Evolutionary conservation across 2,113 vertebrate genomes (phyloP), one percentile per base, ranked within the genome.

Genomic region (Seriola quinqueradiata): DNA sequence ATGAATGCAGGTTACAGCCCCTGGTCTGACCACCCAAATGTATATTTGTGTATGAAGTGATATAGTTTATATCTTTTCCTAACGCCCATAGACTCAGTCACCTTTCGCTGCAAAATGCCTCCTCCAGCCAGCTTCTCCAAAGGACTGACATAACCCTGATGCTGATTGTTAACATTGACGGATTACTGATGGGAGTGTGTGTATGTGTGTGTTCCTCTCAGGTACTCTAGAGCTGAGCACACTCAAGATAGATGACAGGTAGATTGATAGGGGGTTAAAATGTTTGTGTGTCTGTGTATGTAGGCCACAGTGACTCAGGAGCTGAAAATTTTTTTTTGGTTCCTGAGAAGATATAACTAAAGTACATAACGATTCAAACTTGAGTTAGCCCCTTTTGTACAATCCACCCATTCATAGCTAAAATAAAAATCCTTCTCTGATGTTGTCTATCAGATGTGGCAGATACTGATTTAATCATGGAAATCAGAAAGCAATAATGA

Each of bases 161-260:
- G 28, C 36, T 17, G 46, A 69, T 75, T 83, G 34, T 77, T 78
- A 19, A 48, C 7, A 3, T 54, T 76, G 68, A 87, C 69, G 61
- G 55, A 75, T 83, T 57, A 68, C 58, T 48, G 46, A 65, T 79
- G 74, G 19, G 73, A 40, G 38, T 75, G 74, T 77, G 48, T 76
- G 12, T 69, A 36, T 77, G 23, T 46, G 8, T 82, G 34, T 81
- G 38, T 65, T 76, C 12, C 25, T 70, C 55, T 70, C 50, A 77
- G 73, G 42, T 60, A 59, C 61, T 72, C n/a, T 38, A 38, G 16
- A 70, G 78, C 63, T 44, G 40, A 61, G 40, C 13, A 32, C 32
- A 64, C 17, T 74, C 32, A 36, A n/a, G n/a, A 42, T 38, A 55
- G 58, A 48, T 32, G 54, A 60, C 59, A 60, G 16, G 61, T 40